A percentile compares a stretch with the other conserved stretches of the same genome.
phyloP scores from a whole-genome alignment of 2,888 invertebrate genomes.

The Rhyacophila evoluta region DNA sequence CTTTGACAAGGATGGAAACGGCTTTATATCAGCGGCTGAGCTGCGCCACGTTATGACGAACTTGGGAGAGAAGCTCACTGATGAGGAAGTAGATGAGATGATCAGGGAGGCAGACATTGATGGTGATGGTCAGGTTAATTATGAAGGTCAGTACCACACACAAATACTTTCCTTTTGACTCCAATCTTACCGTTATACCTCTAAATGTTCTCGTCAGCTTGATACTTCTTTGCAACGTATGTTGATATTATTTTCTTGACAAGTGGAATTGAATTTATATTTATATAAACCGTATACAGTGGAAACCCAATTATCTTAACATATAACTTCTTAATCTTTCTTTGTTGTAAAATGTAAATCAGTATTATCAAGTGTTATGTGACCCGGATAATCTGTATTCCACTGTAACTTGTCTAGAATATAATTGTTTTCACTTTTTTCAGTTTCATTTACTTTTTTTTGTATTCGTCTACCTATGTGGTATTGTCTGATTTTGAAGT shows the following conservation, averaged over 20 bases:
- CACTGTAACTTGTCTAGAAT: no score
- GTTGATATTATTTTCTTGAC: neutral
- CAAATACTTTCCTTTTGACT: no score
- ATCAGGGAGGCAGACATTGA: conserved; percentile 99
- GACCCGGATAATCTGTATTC: no score
- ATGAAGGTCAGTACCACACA: conserved; percentile 79
- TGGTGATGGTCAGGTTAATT: conserved; percentile 99
- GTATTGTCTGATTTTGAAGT: no score
- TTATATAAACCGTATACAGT: no score
- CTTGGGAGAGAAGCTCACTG: conserved; percentile 98
- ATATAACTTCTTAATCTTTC: no score
- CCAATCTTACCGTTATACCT: neutral
- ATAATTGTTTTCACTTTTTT: no score
- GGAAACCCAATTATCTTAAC: no score
- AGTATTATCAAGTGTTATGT: no score
- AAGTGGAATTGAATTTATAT: neutral
- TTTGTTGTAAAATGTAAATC: no score
- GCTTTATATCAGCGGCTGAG: conserved; percentile 98
- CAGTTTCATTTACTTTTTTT: no score
- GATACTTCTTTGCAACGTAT: neutral
- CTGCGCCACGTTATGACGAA: conserved; percentile 99
- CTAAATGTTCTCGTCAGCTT: neutral
- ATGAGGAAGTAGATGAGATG: conserved; percentile 99
- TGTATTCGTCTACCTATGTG: no score
- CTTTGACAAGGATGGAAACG: conserved; percentile 99